phyloP scores from a whole-genome alignment of 2,888 invertebrate species.

The Hypolimnas misippus region DNA sequence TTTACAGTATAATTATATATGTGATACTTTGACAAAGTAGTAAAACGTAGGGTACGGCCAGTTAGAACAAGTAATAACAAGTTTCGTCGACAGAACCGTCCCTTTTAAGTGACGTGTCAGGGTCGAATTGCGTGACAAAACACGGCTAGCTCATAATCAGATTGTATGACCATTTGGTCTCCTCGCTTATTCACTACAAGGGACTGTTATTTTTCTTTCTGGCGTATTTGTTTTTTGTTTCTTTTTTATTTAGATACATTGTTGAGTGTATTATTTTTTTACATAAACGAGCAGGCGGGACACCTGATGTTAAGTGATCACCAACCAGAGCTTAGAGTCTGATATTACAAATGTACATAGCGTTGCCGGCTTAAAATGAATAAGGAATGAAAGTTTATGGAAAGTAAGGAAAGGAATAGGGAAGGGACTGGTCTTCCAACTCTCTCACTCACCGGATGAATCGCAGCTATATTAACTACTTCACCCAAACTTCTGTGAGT shows the following conservation, averaged over 20 bases:
- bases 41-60: constrained; percentile 37
- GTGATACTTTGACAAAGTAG: constrained; percentile 36
- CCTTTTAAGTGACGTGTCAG: constrained; percentile 39
- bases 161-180: constrained; percentile 31
- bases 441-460: no score
- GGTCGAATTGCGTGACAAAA: constrained; percentile 35
- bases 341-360: no score
- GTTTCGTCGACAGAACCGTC: constrained; percentile 35
- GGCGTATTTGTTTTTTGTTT: background rate
- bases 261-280: no score
- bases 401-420: no score
- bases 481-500: no score
- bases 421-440: no score
- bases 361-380: no score
- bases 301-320: no score
- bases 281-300: no score
- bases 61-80: constrained; percentile 38
- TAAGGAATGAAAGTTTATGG: no score
- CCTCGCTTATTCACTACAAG: constrained; percentile 17
- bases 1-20: constrained; percentile 30
- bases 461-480: no score
- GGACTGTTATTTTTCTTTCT: background rate
- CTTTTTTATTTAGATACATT: background rate
- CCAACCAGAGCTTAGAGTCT: no score
- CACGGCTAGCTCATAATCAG: constrained; percentile 28